Base-by-base conservation (phyloP, 2,797 vertebrate species). In the Alauda arvensis region DNA sequence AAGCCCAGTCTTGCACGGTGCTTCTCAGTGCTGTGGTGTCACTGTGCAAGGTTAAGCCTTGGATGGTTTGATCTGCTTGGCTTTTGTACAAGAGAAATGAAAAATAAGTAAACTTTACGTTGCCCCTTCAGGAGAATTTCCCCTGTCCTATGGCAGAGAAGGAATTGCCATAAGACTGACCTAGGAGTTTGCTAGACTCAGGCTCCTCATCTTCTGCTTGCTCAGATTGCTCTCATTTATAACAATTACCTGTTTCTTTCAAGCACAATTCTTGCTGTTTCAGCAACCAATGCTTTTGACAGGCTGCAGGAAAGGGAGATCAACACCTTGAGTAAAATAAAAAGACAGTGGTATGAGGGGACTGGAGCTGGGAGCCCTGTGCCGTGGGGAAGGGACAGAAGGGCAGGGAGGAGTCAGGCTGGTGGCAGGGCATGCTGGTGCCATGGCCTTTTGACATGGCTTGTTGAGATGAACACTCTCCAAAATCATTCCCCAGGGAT, bases 1-100 rank as follows among this genome's bases (percentile, higher is more conserved):
- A 0, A 29, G 13, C 13, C 28, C 19, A 18, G 33, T 12, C 67
- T 55, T 63, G 33, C 28, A 8, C 0, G 0, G 26, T 11, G 7
- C 25, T 72, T 75, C 37, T 68, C 55, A 28, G n/a, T 57, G 45
- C 25, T 9, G 3, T 6, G 3, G 7, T 39, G 10, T 18, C 33
- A 59, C 25, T 71, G 28, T 71, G 28, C 19, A 52, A 39, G 31
- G 15, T 51, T 61, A 46, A 61, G 39, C 48, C 19, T 51, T n/a
- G 56, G 25, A 15, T 68, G 52, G 37, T 29, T 69, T 59, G 33
- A 69, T 20, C 14, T 82, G 15, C 33, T 59, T 90, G 60, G 26
- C 45, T 82, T 66, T 72, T 29, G 34, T 3, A 61, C 65, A 43
- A 77, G 61, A 68, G 39, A 48, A 5, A 7, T 10, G 8, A 69